Evolutionary conservation across 2,797 vertebrate genomes (phyloP).

Genomic region (Danio choprae): DNA sequence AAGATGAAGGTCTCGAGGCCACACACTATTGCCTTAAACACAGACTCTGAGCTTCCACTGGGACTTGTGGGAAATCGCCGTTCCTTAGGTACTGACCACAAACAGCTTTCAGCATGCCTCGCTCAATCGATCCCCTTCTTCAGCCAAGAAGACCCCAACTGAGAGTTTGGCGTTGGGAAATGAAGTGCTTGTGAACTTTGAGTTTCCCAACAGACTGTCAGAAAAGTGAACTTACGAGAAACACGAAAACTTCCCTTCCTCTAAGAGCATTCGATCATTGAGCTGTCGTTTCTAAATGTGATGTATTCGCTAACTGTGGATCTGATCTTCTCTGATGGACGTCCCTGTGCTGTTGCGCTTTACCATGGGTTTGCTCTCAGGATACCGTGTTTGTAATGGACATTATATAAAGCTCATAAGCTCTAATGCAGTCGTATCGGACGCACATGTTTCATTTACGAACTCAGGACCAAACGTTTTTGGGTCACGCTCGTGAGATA

Average conservation of each 20-base stretch:
- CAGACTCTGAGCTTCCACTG: slow-evolving; percentile 55
- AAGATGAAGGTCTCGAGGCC: slow-evolving; percentile 1
- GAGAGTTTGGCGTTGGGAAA: slow-evolving; percentile 28
- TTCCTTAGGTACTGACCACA: slow-evolving; percentile 8
- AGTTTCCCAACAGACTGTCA: slow-evolving; percentile 18
- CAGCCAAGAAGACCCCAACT: slow-evolving; percentile 21
- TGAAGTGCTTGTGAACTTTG: slow-evolving; percentile 11
- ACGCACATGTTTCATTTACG: slow-evolving; percentile 50
- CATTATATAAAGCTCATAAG: slow-evolving; percentile 38
- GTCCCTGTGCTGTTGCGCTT: slow-evolving; percentile 31
- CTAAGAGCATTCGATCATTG: not conserved
- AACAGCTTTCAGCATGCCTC: slow-evolving; percentile 39
- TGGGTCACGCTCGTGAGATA: slow-evolving; percentile 42
- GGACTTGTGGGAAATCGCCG: slow-evolving; percentile 50
- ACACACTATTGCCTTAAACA: slow-evolving; percentile 57
- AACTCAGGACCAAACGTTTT: slow-evolving; percentile 55
- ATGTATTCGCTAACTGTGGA: slow-evolving; percentile 10
- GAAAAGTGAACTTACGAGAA: slow-evolving; percentile 38
- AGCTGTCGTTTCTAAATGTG: slow-evolving; percentile 27
- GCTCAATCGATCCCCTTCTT: slow-evolving; percentile 11
- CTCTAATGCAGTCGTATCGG: slow-evolving; percentile 44
- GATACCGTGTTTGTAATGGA: slow-evolving; percentile 55
- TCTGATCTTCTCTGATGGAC: slow-evolving; percentile 5
- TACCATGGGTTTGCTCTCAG: slow-evolving; percentile 53
- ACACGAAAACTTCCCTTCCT: slow-evolving; percentile 10